phyloP scores from a whole-genome alignment of 2,888 invertebrate genomes.

The Scotopteryx bipunctaria region DNA sequence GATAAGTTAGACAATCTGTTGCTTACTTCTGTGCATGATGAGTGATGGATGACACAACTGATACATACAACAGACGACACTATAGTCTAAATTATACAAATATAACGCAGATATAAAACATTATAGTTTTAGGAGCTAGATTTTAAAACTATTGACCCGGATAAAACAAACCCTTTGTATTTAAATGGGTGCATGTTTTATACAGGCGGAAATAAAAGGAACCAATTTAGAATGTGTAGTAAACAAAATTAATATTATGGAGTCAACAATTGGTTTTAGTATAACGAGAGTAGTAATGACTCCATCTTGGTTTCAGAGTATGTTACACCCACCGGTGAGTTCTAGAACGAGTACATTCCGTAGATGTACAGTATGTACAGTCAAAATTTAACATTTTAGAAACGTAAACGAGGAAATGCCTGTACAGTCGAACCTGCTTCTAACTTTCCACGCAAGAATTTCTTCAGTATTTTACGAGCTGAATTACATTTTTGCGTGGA shows the following conservation, averaged over 20 bases:
- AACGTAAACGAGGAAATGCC: slow-evolving; percentile 23
- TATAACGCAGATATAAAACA: too few relatives aligned
- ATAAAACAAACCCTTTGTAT: not conserved
- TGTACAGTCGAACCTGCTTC: slow-evolving; percentile 18
- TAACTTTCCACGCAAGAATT: slow-evolving; percentile 2
- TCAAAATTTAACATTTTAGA: slow-evolving; percentile 12
- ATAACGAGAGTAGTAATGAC: slow-evolving; percentile 74
- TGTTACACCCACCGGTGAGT: slow-evolving; percentile 83
- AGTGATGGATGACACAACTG: slow-evolving; percentile 23
- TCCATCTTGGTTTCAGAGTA: slow-evolving; percentile 83
- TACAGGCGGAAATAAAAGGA: not conserved
- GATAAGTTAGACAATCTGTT: slow-evolving; percentile 29
- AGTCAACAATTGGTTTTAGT: slow-evolving; percentile 77
- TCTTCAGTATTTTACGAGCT: slow-evolving; percentile 1
- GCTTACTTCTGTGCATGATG: slow-evolving; percentile 39
- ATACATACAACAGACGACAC: slow-evolving; percentile 18
- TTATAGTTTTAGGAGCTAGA: not conserved
- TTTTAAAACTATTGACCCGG: too few relatives aligned
- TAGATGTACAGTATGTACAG: slow-evolving; percentile 14
- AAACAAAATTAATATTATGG: slow-evolving; percentile 68
- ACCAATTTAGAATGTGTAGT: slow-evolving; percentile 32
- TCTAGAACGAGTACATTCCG: slow-evolving; percentile 63
- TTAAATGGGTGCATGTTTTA: slow-evolving; percentile 9
- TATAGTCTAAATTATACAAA: slow-evolving; percentile 12
- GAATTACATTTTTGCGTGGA: slow-evolving; percentile 2